phyloP scores from a whole-genome alignment of 1,140 invertebrate species.

The Lasioglossum baleicum region DNA sequence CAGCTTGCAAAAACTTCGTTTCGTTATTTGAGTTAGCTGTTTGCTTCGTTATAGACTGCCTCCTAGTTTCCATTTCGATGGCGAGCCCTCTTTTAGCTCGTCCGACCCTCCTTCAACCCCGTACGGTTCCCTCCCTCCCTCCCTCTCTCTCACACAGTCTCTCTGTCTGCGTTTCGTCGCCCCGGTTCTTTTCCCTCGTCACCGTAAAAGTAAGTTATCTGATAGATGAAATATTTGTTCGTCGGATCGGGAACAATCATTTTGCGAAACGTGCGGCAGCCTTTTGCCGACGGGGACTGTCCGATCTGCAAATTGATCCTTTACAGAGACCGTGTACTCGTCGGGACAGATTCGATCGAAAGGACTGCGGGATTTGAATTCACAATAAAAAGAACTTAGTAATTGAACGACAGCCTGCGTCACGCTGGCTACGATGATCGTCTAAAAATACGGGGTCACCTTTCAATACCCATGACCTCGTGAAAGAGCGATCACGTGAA shows the following conservation, averaged over 20 bases:
- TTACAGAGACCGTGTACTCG: not conserved
- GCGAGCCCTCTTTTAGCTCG: not conserved
- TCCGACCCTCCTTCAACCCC: not conserved
- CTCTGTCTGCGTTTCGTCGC: not conserved
- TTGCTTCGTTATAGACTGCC: slow-evolving; percentile 27
- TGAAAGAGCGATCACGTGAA: too few species aligned
- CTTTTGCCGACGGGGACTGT: not conserved
- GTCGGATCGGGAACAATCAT: slow-evolving; percentile 20
- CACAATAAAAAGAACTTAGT: too few species aligned
- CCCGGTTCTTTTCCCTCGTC: not conserved
- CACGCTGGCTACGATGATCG: too few species aligned
- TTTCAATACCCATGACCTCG: too few species aligned
- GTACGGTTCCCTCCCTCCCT: too few species aligned
- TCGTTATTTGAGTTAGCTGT: slow-evolving; percentile 38
- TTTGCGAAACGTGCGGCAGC: not conserved
- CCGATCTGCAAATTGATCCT: slow-evolving; percentile 28
- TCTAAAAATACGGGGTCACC: too few species aligned
- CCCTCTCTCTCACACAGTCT: too few species aligned
- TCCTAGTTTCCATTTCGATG: not conserved
- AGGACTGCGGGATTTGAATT: not conserved
- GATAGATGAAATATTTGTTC: slow-evolving; percentile 30
- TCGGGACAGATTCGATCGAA: too few species aligned
- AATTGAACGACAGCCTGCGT: too few species aligned
- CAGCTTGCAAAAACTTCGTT: slow-evolving; percentile 28
- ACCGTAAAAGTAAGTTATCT: slow-evolving; percentile 26